Percentiles rank a stretch among this genome's conserved stretches.
These are phyloP conservation scores for Brachymystax lenok DNA, from an alignment of 2,797 vertebrate species.

Conservation along the genomic window DNA sequence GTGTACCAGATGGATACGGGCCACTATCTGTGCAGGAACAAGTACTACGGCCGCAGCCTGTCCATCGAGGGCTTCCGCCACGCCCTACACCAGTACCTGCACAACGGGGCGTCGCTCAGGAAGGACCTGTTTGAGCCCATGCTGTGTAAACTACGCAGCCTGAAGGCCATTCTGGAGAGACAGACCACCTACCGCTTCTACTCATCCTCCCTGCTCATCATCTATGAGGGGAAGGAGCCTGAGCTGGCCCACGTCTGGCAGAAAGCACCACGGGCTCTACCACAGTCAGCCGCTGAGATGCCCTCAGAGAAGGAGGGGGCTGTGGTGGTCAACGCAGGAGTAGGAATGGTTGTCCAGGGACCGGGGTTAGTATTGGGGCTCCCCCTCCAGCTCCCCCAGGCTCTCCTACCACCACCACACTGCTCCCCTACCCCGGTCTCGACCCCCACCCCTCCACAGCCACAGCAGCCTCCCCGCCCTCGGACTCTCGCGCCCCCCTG, in stretches of 20 bases:
- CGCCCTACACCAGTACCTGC: constrained; percentile 92
- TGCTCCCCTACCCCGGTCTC: not conserved
- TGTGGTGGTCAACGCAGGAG: not conserved
- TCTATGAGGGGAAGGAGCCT: constrained; percentile 92
- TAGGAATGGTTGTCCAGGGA: not conserved
- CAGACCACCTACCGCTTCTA: constrained; percentile 99
- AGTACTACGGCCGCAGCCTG: constrained; percentile 95
- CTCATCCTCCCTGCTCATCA: constrained; percentile 97
- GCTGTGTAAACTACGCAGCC: constrained; percentile 87
- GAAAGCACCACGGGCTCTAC: constrained; percentile 1
- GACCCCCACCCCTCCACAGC: not conserved
- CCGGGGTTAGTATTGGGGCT: not conserved
- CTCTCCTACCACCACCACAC: not conserved
- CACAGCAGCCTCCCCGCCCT: not conserved
- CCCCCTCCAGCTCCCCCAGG: not conserved
- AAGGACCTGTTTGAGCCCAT: constrained; percentile 93
- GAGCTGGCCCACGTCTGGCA: constrained; percentile 23
- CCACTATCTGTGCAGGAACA: constrained; percentile 97
- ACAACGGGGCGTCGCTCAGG: constrained; percentile 89
- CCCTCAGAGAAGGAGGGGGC: not conserved
- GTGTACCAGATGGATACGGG: constrained; percentile 95
- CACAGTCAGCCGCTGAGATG: not conserved
- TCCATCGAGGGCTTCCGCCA: constrained; percentile 92
- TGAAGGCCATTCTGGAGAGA: constrained; percentile 89
- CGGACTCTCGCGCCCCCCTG: constrained; percentile 18